phyloP scores from a whole-genome alignment of 1,140 invertebrate species.

The Drosophila burlai region DNA sequence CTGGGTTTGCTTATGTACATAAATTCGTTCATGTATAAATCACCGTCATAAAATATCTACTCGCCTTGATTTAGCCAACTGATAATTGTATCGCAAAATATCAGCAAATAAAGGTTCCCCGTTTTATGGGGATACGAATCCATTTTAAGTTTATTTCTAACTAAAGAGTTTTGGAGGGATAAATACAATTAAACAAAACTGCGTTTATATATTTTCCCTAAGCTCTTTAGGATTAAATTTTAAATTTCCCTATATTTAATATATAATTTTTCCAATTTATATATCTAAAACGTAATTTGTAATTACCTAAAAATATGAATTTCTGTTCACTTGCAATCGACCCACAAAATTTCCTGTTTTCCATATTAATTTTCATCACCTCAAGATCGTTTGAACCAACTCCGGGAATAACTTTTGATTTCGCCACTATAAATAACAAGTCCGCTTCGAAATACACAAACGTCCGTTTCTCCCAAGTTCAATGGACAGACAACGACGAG shows the following conservation, averaged over 20 bases:
- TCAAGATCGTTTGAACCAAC: background rate
- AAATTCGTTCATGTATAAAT: background rate
- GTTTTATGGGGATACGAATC: constrained; percentile 9
- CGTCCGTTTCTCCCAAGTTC: constrained; percentile 52
- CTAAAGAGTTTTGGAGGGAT: background rate
- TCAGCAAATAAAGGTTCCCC: constrained; percentile 12
- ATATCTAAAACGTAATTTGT: background rate
- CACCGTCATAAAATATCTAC: constrained; percentile 13
- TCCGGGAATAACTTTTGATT: constrained; percentile 13
- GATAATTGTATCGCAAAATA: constrained; percentile 23
- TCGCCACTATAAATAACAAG: constrained; percentile 19
- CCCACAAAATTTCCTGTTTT: constrained; percentile 10
- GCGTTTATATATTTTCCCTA: background rate
- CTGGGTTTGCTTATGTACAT: constrained; percentile 1
- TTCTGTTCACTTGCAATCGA: background rate
- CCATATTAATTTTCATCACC: constrained; percentile 1
- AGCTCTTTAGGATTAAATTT: too few relatives aligned
- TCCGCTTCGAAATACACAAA: background rate
- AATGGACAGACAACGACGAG: constrained; percentile 56
- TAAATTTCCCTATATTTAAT: background rate
- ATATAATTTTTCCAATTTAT: background rate
- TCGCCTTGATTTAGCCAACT: constrained; percentile 16
- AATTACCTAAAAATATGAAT: background rate
- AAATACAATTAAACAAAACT: background rate
- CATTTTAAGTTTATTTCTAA: background rate